These are phyloP conservation scores for Zaprionus lachaisei DNA, from an alignment of 1,140 invertebrate species.

Conservation along the genomic window DNA sequence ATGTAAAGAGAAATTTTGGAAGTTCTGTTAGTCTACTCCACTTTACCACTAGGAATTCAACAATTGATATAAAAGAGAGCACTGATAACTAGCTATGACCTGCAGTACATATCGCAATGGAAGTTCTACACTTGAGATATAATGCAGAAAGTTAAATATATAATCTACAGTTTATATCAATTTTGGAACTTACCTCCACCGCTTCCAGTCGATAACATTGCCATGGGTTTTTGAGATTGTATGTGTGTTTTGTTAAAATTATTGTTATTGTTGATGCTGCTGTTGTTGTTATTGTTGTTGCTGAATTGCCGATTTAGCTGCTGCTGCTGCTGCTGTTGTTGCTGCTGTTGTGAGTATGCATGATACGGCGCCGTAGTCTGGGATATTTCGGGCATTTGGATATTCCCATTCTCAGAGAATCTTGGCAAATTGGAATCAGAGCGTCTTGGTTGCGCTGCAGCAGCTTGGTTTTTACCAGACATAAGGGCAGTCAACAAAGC, in stretches of 20 bases:
- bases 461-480: constrained; percentile 43
- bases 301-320: constrained; percentile 25
- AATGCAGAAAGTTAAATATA: too few relatives aligned
- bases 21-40: too few relatives aligned
- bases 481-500: constrained; percentile 64
- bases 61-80: too few relatives aligned
- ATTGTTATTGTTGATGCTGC: constrained; percentile 21
- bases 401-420: constrained; percentile 50
- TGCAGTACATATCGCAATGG: too few relatives aligned
- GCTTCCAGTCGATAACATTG: constrained; percentile 64
- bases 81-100: too few relatives aligned
- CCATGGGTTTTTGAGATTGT: constrained; percentile 43
- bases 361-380: constrained; percentile 30
- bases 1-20: too few relatives aligned
- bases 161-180: neutral
- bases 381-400: constrained; percentile 46
- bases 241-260: constrained; percentile 36
- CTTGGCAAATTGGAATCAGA: constrained; percentile 22
- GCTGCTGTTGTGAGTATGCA: constrained; percentile 16
- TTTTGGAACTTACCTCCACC: constrained; percentile 58
- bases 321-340: constrained; percentile 17
- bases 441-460: constrained; percentile 10
- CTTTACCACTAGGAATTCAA: too few relatives aligned
- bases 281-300: constrained; percentile 39
- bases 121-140: too few relatives aligned